These are phyloP conservation scores for Pomacea canaliculata DNA, from an alignment of 2,888 invertebrate genomes.

Conservation along the genomic window DNA sequence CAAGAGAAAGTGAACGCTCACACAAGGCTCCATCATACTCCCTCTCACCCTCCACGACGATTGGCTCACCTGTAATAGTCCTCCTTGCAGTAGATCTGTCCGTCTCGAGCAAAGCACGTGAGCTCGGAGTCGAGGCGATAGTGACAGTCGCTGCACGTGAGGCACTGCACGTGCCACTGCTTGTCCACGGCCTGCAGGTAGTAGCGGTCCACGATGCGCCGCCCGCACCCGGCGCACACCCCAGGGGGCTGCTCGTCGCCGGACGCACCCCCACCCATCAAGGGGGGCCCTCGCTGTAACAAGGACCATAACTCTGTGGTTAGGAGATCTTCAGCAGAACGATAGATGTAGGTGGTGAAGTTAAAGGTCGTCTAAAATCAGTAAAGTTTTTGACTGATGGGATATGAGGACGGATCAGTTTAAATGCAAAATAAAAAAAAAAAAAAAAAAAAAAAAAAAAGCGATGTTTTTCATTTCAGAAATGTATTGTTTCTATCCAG, in stretches of 20 bases:
- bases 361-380: no score
- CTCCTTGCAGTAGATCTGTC: constrained; percentile 95
- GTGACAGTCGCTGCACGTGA: constrained; percentile 88
- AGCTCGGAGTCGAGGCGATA: constrained; percentile 90
- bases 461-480: no score
- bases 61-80: constrained; percentile 91
- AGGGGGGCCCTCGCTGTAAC: background rate
- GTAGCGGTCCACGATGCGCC: constrained; percentile 85
- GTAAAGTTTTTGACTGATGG: no score
- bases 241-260: constrained; percentile 39
- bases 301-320: background rate
- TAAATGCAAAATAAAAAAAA: no score
- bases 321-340: no score
- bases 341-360: no score
- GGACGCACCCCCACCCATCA: constrained; percentile 1
- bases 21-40: no score
- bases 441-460: no score
- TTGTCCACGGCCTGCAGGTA: constrained; percentile 92
- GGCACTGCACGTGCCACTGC: constrained; percentile 92
- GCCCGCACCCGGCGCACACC: constrained; percentile 88
- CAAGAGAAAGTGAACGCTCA: no score
- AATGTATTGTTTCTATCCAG: no score
- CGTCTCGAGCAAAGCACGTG: constrained; percentile 92
- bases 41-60: no score
- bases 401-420: no score